phyloP scores from a whole-genome alignment of 2,888 invertebrate genomes.

The Acronicta leporina region DNA sequence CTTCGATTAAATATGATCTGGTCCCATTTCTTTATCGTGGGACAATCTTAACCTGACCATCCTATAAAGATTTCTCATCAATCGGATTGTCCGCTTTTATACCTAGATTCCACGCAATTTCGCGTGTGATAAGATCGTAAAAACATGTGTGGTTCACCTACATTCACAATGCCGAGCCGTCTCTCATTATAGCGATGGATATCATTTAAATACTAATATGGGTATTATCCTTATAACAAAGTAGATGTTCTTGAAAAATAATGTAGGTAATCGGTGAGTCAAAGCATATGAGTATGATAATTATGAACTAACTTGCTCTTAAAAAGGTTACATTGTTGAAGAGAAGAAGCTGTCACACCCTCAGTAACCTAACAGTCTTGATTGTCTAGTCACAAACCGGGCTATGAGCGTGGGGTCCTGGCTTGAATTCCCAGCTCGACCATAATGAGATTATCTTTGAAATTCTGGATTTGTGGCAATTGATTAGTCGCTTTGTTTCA shows the following conservation, averaged over 20 bases:
- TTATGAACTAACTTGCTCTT: neutral
- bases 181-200: conserved; percentile 10
- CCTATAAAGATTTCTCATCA: conserved; percentile 21
- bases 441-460: no score
- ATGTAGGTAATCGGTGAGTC: conserved; percentile 4
- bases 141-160: conserved; percentile 17
- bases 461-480: no score
- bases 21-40: neutral
- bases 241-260: conserved; percentile 22
- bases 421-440: no score
- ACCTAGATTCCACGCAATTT: conserved; percentile 31
- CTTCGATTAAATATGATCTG: no score
- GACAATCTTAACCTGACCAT: conserved; percentile 3
- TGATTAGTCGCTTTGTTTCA: no score
- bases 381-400: no score
- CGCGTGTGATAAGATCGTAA: conserved; percentile 29
- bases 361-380: no score
- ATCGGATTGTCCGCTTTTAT: conserved; percentile 12
- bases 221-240: conserved; percentile 18
- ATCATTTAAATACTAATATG: conserved; percentile 39
- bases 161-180: conserved; percentile 13
- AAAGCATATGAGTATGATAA: neutral
- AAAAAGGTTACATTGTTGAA: no score
- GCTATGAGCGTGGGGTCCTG: no score
- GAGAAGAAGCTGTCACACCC: no score